phyloP scores from a whole-genome alignment of 2,113 vertebrate genomes.

The Tachysurus vachellii region DNA sequence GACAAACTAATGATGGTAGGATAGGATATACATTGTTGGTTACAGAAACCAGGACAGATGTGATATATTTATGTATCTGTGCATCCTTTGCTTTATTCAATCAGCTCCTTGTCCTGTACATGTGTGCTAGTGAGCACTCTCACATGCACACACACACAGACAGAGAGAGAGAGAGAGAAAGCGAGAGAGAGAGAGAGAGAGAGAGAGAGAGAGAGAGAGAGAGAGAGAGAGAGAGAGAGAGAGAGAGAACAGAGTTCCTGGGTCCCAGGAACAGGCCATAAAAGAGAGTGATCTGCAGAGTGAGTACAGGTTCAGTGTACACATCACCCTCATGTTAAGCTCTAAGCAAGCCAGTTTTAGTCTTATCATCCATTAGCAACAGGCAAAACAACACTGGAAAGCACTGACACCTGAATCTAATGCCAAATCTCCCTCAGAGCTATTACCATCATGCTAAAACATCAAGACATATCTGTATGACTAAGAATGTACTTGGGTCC shows the following conservation, averaged over 20 bases:
- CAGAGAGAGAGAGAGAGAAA: no score
- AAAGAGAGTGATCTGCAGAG: conserved; percentile 34
- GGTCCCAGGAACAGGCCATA: conserved; percentile 29
- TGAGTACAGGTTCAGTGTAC: conserved; percentile 25
- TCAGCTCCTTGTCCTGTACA: background rate
- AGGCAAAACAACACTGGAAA: background rate
- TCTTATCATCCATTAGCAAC: conserved; percentile 15
- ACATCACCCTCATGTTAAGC: conserved; percentile 34
- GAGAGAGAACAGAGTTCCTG: no score
- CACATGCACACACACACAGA: background rate
- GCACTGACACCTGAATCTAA: background rate
- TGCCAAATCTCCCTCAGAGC: background rate
- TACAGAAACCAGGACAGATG: background rate
- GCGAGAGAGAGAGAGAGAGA: no score
- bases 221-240: no score
- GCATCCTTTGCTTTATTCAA: background rate
- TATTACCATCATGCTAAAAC: background rate
- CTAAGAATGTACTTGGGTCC: background rate
- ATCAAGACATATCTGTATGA: background rate
- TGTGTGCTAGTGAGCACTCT: background rate
- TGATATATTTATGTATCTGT: background rate
- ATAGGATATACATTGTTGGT: background rate
- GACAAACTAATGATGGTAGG: background rate
- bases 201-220: no score
- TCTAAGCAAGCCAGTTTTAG: conserved; percentile 20